Conservation (phyloP, 2,797 vertebrate genomes). For the Ceyx erithaca region DNA sequence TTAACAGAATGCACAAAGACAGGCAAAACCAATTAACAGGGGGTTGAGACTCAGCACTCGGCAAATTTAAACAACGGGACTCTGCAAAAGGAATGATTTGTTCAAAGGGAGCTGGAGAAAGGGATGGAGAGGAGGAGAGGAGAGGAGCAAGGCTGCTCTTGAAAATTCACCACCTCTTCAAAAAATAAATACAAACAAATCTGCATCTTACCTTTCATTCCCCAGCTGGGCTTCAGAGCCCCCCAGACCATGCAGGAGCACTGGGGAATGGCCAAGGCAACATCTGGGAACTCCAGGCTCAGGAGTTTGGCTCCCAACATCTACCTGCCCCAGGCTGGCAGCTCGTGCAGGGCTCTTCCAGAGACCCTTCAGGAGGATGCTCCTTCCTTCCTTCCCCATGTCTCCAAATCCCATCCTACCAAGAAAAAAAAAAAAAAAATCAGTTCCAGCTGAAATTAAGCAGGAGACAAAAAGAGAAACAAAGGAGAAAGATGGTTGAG, state of each 20-base stretch:
- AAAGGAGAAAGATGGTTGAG: not conserved
- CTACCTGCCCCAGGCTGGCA: not conserved
- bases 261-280: not conserved
- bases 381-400: not conserved
- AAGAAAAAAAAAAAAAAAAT: not conserved
- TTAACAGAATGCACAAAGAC: slow-evolving; percentile 76
- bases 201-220: not conserved
- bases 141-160: not conserved
- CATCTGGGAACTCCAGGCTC: accelerated
- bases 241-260: not conserved
- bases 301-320: not conserved
- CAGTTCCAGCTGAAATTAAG: not conserved
- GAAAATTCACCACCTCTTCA: not conserved
- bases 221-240: not conserved
- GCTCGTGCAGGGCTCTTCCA: not conserved
- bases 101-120: not conserved
- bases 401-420: not conserved
- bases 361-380: not conserved
- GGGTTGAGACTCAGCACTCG: slow-evolving; percentile 65
- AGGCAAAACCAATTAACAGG: slow-evolving; percentile 81
- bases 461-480: not conserved
- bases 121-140: not conserved
- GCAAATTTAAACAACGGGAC: slow-evolving; percentile 72
- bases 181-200: not conserved
- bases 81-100: slow-evolving; percentile 11